Base-by-base conservation (phyloP, 2,113 vertebrate genomes). In the Calidris pygmaea region DNA sequence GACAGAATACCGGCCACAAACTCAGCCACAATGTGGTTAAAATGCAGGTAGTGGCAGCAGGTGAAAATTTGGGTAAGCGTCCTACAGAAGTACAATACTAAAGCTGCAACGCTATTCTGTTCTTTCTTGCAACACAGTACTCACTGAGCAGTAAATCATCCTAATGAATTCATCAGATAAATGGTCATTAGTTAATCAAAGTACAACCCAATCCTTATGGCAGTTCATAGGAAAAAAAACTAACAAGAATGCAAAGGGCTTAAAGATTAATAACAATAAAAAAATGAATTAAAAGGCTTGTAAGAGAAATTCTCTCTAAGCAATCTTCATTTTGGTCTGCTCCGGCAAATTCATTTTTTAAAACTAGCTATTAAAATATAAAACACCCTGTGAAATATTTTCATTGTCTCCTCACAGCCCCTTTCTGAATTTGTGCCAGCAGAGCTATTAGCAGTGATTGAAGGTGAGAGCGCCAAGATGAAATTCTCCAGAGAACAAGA, bases 401-500 rank as follows among this genome's bases (percentile, higher is more conserved):
- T 91, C 91, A 93, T 70, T 94, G 75, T 92, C 93, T 95, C 87
- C 93, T 91, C 81, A 47, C 85, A 93, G 80, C 60, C 76, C 82
- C 93, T 93, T 93, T 94, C 97, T 98, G 98, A 98, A 89, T 95
- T 77, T 90, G 89, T 97, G 99, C 98, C 99, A 99, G 94, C 97
- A 95, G 80, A 97, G 98, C 98, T 98, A 99, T 99, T 99, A 99
- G 98, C 93, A 71, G 89, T 98, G 98, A 99, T 98, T 99, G 98
- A 98, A 99, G 98, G 90, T 97, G 93, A 98, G 96, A 93, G 82
- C 85, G 93, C 78, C 79, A 90, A 98, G 97, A 98, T 93, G 68
- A 98, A 98, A 98, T 97, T 97, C 98, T 97, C 96, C 87, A 96
- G 92, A 95, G 97, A 97, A 98, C 97, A 97, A 97, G 96, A 96